Base-by-base conservation (phyloP, 30 jellyfish, hydroid and myxozoan genomes). In the Haliclystus octoradiatus region DNA sequence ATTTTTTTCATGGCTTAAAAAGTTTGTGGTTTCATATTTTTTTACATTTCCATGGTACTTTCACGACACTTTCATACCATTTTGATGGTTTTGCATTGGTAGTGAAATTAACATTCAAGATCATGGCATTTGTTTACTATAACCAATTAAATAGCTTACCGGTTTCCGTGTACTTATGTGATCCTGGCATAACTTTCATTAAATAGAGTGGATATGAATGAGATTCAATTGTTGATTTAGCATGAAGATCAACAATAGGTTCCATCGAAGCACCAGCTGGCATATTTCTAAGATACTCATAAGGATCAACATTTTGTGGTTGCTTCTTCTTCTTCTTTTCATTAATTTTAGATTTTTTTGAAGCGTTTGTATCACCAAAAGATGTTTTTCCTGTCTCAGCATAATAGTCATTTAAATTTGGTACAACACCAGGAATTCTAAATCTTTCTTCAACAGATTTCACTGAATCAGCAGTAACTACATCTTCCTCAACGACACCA, bases 211-310 rank as follows among this genome's bases (percentile, higher is more conserved):
- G 97, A 68, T 62, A 88, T 1, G 97, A 88, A 29, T 81, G 94
- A 5, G 88, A 69, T 1, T 88, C 92, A 2, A 85, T 72, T 1
- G 85, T 63, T 1, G 97, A 80, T 3, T 71, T 64, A 26, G 89
- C 64, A 19, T 72, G 82, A 13, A 94, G 97, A 62, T 90, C 99
- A 26, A 76, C 70, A 49, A 90, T 90, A n/a, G 99, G 99, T 62
- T 90, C 95, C 95, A 90, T 90, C 0, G 99, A 90, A 0, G 99
- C 95, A 7, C 99, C 99, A 23, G 94, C 76, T 14, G 94, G 88
- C 95, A 83, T 83, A 72, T 90, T 90, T 32, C 95, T 60, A 34
- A 90, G 63, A 71, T 90, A 90, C 29, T 90, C 95, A 50, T 76
- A 90, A 1, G 99, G 99, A 76, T 90, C 99, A 19, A 63, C 76